Percentiles rank a stretch among this genome's conserved stretches.
Evolutionary conservation across 2,797 vertebrate genomes (phyloP).

Genomic region (Microctenopoma steveboyesi): DNA sequence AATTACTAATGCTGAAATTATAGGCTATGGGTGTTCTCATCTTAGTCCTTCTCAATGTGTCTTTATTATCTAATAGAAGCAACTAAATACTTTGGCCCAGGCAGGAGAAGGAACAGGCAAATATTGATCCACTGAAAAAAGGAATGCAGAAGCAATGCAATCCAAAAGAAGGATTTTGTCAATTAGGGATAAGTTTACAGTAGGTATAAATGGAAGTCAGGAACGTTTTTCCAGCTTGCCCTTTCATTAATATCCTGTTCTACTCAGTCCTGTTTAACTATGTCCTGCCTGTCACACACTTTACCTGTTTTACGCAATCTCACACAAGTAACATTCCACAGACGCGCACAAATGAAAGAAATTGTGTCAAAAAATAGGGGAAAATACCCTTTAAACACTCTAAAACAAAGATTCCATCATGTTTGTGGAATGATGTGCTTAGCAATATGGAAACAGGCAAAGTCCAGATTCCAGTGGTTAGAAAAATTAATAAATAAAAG

Average conservation of each 20-base stretch:
- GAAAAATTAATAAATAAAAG: conserved; percentile 78
- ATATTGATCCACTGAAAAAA: conserved; percentile 75
- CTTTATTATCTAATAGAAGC: conserved; percentile 72
- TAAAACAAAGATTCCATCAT: conserved; percentile 87
- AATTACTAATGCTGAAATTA: conserved; percentile 49
- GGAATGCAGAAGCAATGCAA: conserved; percentile 58
- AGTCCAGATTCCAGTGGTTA: conserved; percentile 81
- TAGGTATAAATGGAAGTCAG: conserved; percentile 51
- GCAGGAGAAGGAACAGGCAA: conserved; percentile 68
- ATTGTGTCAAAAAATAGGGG: conserved; percentile 78
- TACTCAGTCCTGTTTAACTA: conserved; percentile 61
- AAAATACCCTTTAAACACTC: conserved; percentile 73
- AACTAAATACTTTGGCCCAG: conserved; percentile 73
- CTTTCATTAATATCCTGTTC: conserved; percentile 74
- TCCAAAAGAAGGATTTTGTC: conserved; percentile 59
- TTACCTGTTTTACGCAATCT: conserved; percentile 37
- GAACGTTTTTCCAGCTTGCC: conserved; percentile 54
- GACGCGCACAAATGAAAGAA: conserved; percentile 69
- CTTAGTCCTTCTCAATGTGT: conserved; percentile 44
- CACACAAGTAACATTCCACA: conserved; percentile 72
- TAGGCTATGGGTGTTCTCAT: conserved; percentile 25
- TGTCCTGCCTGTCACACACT: conserved; percentile 33
- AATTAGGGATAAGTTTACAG: conserved; percentile 67
- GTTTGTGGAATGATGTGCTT: conserved; percentile 86
- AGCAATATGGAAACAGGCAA: conserved; percentile 85